These are phyloP conservation scores for Archips xylosteana DNA, from an alignment of 2,888 invertebrate species.

Conservation along the genomic window DNA sequence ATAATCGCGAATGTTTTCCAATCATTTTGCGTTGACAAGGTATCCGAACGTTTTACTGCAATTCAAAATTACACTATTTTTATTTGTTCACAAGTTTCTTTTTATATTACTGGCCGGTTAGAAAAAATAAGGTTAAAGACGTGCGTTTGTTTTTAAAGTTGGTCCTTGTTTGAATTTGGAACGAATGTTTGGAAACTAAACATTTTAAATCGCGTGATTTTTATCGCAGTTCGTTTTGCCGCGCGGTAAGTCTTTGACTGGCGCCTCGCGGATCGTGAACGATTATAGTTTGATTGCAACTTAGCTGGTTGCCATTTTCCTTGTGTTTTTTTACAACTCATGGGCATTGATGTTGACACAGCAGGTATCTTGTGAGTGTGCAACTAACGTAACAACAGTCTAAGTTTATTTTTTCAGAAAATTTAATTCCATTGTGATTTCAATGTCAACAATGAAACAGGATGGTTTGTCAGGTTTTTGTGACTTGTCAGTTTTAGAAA, in stretches of 20 bases:
- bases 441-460: not conserved
- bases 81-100: not conserved
- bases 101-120: not conserved
- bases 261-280: conserved; percentile 24
- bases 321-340: conserved; percentile 22
- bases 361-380: conserved; percentile 11
- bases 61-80: not conserved
- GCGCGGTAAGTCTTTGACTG: conserved; percentile 27
- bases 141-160: not conserved
- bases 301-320: conserved; percentile 29
- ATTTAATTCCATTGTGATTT: not conserved
- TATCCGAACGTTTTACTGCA: not conserved
- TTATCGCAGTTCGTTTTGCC: not conserved
- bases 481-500: not conserved
- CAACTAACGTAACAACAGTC: conserved; percentile 5
- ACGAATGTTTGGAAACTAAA: not conserved
- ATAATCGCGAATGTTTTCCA: conserved; percentile 65
- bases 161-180: not conserved
- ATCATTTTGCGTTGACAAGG: conserved; percentile 59
- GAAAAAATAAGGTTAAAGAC: not conserved
- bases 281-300: conserved; percentile 35
- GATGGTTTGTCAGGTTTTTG: not conserved
- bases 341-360: conserved; percentile 27
- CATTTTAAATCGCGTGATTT: not conserved
- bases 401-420: not conserved